These are phyloP conservation scores for Bos indicus DNA, from an alignment of 2,113 vertebrate species.

Conservation along the genomic window DNA sequence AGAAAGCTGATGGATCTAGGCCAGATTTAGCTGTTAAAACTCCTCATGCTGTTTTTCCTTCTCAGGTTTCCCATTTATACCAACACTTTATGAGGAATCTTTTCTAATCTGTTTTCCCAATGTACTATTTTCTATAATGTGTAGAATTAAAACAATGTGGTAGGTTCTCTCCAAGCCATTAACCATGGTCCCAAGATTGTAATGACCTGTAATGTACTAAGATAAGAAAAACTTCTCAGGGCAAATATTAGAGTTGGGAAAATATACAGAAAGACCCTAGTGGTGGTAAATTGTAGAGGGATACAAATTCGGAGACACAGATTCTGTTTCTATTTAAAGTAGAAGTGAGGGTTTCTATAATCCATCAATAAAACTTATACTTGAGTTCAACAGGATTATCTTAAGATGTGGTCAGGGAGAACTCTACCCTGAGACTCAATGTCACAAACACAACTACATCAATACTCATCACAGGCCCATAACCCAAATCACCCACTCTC, in stretches of 20 bases:
- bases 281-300: not conserved
- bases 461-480: not conserved
- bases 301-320: not conserved
- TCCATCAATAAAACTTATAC: not conserved
- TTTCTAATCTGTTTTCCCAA: conserved; percentile 33
- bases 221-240: not conserved
- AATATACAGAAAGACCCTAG: not conserved
- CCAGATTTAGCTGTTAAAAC: not conserved
- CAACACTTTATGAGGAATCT: not conserved
- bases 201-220: conserved; percentile 4
- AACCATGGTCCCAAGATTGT: conserved; percentile 9
- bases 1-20: not conserved
- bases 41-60: conserved; percentile 25
- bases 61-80: not conserved
- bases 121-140: conserved; percentile 12
- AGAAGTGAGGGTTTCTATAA: conserved; percentile 17
- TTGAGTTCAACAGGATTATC: not conserved
- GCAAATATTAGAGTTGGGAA: not conserved
- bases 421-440: not conserved
- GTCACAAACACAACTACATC: not conserved
- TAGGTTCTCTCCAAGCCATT: conserved; percentile 13
- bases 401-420: not conserved
- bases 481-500: not conserved
- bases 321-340: not conserved
- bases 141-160: conserved; percentile 31